These are phyloP conservation scores for Diachasmimorpha longicaudata DNA, from an alignment of 1,140 invertebrate species.

Conservation along the genomic window DNA sequence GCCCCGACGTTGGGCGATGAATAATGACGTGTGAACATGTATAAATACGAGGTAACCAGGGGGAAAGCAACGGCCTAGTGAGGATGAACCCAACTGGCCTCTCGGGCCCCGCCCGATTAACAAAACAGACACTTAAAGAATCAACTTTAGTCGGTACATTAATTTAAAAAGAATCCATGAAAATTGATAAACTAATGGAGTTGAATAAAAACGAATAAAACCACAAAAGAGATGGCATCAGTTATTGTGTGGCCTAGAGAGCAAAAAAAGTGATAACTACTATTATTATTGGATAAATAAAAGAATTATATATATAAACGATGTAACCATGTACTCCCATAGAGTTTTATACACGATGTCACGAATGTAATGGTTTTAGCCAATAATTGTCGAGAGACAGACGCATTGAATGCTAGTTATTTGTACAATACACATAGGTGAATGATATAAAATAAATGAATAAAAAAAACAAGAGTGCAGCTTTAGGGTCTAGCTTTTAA, in stretches of 20 bases:
- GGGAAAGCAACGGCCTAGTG: conserved; percentile 54
- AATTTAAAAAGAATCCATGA: conserved; percentile 11
- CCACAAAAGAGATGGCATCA: conserved; percentile 49
- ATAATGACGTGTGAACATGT: background rate
- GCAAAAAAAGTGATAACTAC: conserved; percentile 62
- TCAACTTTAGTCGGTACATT: conserved; percentile 34
- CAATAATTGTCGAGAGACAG: conserved; percentile 41
- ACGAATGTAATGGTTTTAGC: conserved; percentile 58
- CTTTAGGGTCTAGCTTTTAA: conserved; percentile 27
- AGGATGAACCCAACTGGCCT: conserved; percentile 62
- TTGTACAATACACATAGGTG: conserved; percentile 64
- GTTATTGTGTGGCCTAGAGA: conserved; percentile 63
- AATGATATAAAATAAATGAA: conserved; percentile 41
- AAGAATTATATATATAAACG: conserved; percentile 45
- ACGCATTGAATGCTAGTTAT: conserved; percentile 59
- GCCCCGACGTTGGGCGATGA: conserved; percentile 9
- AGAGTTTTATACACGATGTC: conserved; percentile 64
- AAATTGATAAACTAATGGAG: conserved; percentile 7
- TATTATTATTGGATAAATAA: conserved; percentile 56
- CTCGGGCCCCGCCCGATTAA: conserved; percentile 53
- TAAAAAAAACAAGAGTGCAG: conserved; percentile 36
- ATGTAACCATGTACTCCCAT: conserved; percentile 63
- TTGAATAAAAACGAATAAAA: conserved; percentile 18
- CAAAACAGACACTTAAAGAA: conserved; percentile 16
- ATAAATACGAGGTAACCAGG: conserved; percentile 11